Evolutionary conservation across 2,888 invertebrate species (phyloP).

Genomic region (Parnassius smintheus): DNA sequence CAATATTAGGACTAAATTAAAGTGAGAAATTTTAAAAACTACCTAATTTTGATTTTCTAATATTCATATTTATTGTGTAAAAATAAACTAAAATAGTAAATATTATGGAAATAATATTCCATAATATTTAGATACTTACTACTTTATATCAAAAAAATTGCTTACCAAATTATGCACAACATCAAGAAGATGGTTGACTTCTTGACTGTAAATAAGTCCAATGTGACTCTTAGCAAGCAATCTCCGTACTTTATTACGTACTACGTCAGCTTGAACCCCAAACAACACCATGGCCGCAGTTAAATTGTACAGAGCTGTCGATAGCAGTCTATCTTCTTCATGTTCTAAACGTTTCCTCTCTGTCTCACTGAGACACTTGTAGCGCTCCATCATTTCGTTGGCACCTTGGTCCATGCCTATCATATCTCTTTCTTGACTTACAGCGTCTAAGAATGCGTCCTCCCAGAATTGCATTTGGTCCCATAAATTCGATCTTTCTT

Average conservation of each 20-base stretch:
- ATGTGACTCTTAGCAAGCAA: constrained; percentile 99
- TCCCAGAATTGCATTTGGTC: constrained; percentile 99
- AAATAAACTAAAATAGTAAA: too few species aligned
- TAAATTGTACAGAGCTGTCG: constrained; percentile 97
- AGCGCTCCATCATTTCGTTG: constrained; percentile 99
- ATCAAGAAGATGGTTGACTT: constrained; percentile 97
- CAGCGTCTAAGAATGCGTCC: constrained; percentile 98
- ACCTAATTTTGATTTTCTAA: too few species aligned
- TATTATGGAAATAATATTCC: too few species aligned
- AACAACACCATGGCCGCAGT: constrained; percentile 97
- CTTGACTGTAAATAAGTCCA: constrained; percentile 97
- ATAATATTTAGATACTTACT: too few species aligned
- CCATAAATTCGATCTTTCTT: constrained; percentile 94
- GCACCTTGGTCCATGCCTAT: constrained; percentile 99
- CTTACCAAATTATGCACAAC: constrained; percentile 95
- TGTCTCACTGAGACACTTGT: constrained; percentile 94
- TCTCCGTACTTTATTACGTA: constrained; percentile 92
- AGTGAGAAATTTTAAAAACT: too few species aligned
- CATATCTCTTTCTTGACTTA: constrained; percentile 98
- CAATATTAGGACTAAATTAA: too few species aligned
- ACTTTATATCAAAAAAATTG: constrained; percentile 29
- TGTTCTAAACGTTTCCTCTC: constrained; percentile 97
- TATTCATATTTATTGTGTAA: too few species aligned
- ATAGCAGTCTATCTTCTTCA: constrained; percentile 97
- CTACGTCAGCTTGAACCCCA: constrained; percentile 90